Base-by-base conservation (phyloP, 2,797 vertebrate genomes). In the Sebastes hopkinsi region DNA sequence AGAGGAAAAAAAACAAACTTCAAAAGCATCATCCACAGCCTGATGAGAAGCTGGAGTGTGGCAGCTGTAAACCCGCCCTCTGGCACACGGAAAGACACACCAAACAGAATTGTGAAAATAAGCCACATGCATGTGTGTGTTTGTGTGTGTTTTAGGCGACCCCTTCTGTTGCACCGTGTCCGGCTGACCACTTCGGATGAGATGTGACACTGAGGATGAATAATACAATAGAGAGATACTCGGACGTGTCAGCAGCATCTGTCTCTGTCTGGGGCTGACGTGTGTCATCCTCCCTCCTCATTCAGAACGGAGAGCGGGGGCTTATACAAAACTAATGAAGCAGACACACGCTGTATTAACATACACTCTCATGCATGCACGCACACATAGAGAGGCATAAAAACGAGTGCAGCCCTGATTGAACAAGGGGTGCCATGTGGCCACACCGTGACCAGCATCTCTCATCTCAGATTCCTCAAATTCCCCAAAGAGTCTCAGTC, bases 161-260 rank as follows among this genome's bases (percentile, higher is more conserved):
- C 84, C 83, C 79, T 75, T 81, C 88, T 87, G 89, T 58, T 77
- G 65, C 72, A 30, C 62, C 13, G 29, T 76, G 88, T 87, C 83
- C 58, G 61, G 77, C 74, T 74, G 91, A 92, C 90, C 87, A 85
- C 80, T 69, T 79, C 58, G 30, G 87, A 93, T 90, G 88, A 78
- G 89, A 89, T 85, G 88, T 86, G 91, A 93, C 92, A 93, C 80
- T 1, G 68, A 84, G 85, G 86, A 93, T 93, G 91, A 93, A 89
- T 88, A 92, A 92, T 82, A 94, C 90, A 94, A 93, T 82, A 85
- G 91, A 88, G 84, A 88, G 86, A 92, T 67, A 59, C 85, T 89
- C 42, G 72, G 88, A 90, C 70, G 81, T 90, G 92, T 93, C 88
- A 88, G 87, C 89, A 85, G 91, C 90, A 93, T 94, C 93, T 92